phyloP scores from a whole-genome alignment of 2,888 invertebrate genomes.

The Drosophila nr. perissopoda region DNA sequence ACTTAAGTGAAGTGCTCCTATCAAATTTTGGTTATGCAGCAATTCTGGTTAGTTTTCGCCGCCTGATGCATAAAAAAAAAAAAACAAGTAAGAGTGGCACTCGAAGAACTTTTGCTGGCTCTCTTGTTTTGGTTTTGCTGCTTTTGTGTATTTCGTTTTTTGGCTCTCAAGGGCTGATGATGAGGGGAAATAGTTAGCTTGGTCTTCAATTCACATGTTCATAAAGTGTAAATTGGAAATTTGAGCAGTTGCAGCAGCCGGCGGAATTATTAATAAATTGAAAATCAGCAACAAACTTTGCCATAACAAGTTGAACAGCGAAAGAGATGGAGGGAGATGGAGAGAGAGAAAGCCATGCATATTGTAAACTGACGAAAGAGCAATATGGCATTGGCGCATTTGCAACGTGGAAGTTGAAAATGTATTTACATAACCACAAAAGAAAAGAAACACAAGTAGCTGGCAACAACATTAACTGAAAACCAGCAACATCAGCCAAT shows the following conservation, averaged over 20 bases:
- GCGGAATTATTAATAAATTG: slow-evolving; percentile 77
- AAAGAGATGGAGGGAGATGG: not conserved
- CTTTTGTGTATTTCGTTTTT: not conserved
- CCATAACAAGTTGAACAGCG: slow-evolving; percentile 32
- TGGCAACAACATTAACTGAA: slow-evolving; percentile 70
- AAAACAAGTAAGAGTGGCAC: slow-evolving; percentile 12
- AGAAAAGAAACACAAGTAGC: slow-evolving; percentile 65
- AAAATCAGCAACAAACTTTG: slow-evolving; percentile 68
- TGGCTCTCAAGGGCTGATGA: not conserved
- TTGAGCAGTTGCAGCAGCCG: slow-evolving; percentile 47
- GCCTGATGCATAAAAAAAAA: slow-evolving; percentile 22
- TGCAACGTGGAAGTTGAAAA: slow-evolving; percentile 63
- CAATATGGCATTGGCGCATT: slow-evolving; percentile 46
- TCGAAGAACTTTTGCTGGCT: slow-evolving; percentile 26
- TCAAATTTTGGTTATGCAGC: slow-evolving; percentile 59
- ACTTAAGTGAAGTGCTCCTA: slow-evolving; percentile 58
- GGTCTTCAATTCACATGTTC: slow-evolving; percentile 70
- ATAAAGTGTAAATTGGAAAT: slow-evolving; percentile 72
- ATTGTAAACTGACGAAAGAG: slow-evolving; percentile 34
- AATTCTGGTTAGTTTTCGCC: slow-evolving; percentile 30
- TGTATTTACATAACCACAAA: slow-evolving; percentile 74
- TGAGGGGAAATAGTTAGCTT: slow-evolving; percentile 26
- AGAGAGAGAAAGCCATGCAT: slow-evolving; percentile 22
- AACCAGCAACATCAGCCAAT: slow-evolving; percentile 38
- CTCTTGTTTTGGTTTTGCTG: not conserved